Base-by-base conservation (phyloP, 2,888 invertebrate genomes). In the Euplagia quadripunctaria region DNA sequence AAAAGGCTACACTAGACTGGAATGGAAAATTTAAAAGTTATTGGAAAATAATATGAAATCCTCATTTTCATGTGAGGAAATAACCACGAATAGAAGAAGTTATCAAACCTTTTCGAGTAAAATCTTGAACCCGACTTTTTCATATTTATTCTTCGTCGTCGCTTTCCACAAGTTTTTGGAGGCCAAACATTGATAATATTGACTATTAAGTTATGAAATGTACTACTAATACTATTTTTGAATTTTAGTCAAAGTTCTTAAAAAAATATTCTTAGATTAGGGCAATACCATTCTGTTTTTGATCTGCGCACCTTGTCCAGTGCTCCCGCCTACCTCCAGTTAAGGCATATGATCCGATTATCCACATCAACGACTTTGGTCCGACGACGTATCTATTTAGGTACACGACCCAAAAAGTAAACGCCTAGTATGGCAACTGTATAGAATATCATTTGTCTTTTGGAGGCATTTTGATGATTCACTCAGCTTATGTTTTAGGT, bases 341-440 rank as follows among this genome's bases (percentile, higher is more conserved):
- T 68, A 58, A 68, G n/a, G 43, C 46, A 43, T 68, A 68, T 58
- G 43, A 58, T 58, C 41, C n/a, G 43, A 68, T 68, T 68, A 68
- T 43, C 52, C 43, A 58, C 68, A 68, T 68, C 68, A 68, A 46
- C 43, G 58, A 58, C 43, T 58, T 68, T 43, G 58, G 42, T 43
- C 0, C 14, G 20, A 68, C 43, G 63, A 46, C 49, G 14, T 69
- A 69, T 69, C 49, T 68, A 52, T 43, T 68, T 58, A 68, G 58
- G 31, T 46, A 65, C 43, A 4, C 20, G 20, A 65, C 20, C 46
- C 20, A 31, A 16, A 65, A 14, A 49, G 20, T 20, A 31, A 65
- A 20, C 14, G 7, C 41, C 11, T n/a, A n/a, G 11, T n/a, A 43
- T 46, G 12, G 5, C n/a, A 12, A 20, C 46, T 43, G 11, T 64